A percentile compares a stretch with the other conserved stretches of the same genome.
Conservation (phyloP, 2,113 vertebrate genomes). For the Mesoclemmys tuberculata region DNA sequence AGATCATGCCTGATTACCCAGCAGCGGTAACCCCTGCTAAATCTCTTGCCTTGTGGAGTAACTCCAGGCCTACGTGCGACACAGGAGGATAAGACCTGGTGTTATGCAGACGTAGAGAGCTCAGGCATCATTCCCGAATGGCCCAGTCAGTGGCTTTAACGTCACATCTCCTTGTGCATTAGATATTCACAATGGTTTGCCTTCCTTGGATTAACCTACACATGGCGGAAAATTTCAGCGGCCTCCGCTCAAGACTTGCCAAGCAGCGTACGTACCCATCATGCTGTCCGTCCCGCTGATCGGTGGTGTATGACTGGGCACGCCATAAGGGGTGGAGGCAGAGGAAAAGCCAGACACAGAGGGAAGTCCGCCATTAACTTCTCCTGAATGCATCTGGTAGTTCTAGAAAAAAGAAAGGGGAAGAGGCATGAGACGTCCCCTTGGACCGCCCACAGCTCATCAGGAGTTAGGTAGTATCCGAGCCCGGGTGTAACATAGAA, state of each 20-base stretch:
- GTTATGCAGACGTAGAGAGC: not conserved
- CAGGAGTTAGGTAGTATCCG: not conserved
- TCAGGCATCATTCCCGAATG: not conserved
- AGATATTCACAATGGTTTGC: not conserved
- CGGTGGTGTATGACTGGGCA: slow-evolving; percentile 91
- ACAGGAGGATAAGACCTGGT: not conserved
- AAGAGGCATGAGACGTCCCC: slow-evolving; percentile 54
- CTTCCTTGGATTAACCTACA: not conserved
- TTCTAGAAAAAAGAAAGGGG: slow-evolving; percentile 80
- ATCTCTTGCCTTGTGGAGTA: fast-evolving
- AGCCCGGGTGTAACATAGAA: fast-evolving
- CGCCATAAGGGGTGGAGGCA: slow-evolving; percentile 82
- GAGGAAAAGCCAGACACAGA: slow-evolving; percentile 87
- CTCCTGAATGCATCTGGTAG: slow-evolving; percentile 92
- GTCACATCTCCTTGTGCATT: not conserved
- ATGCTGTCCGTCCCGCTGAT: slow-evolving; percentile 89
- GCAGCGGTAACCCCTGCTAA: fast-evolving
- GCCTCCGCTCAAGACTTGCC: not conserved
- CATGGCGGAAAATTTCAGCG: not conserved
- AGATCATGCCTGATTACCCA: not conserved
- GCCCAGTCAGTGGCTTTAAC: fast-evolving
- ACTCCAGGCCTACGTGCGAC: fast-evolving
- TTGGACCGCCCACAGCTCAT: fast-evolving
- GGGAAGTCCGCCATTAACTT: slow-evolving; percentile 89
- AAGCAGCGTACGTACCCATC: slow-evolving; percentile 81